These are phyloP conservation scores for Steinernema hermaphroditum DNA, from an alignment of 2,888 invertebrate genomes.

Conservation along the genomic window DNA sequence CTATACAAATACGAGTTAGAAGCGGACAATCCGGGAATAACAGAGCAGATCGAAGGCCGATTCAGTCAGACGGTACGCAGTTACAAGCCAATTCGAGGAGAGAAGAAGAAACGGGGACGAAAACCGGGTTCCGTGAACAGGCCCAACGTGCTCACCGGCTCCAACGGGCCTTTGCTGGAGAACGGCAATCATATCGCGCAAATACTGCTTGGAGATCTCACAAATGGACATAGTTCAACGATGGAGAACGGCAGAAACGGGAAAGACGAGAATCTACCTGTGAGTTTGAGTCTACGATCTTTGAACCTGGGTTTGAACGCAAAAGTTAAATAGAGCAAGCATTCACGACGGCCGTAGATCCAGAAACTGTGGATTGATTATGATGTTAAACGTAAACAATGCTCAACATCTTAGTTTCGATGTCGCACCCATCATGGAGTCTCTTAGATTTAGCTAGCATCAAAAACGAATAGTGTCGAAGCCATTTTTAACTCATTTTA, in stretches of 20 bases:
- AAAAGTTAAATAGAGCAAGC: too few relatives aligned
- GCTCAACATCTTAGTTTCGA: too few relatives aligned
- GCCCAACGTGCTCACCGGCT: background rate
- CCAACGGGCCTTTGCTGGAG: background rate
- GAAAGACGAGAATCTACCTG: background rate
- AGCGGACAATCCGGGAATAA: constrained; percentile 75
- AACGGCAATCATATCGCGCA: background rate
- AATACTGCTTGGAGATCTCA: background rate
- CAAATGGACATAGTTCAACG: background rate
- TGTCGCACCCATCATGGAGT: too few relatives aligned
- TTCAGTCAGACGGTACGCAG: background rate
- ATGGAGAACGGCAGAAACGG: background rate
- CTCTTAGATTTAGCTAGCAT: too few relatives aligned
- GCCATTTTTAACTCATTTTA: too few relatives aligned
- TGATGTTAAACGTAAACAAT: too few relatives aligned
- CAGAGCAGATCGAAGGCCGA: constrained; percentile 52
- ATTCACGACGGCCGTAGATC: too few relatives aligned
- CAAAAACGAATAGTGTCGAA: too few relatives aligned
- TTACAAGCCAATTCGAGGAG: background rate
- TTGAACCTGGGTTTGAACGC: too few relatives aligned
- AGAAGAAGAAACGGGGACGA: constrained; percentile 12
- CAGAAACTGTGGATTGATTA: too few relatives aligned
- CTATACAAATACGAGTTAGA: constrained; percentile 98
- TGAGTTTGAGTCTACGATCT: background rate
- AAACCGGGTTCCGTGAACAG: constrained; percentile 8